Conservation (phyloP, 2,797 vertebrate genomes). For the Phrynocephalus vlangalii region DNA sequence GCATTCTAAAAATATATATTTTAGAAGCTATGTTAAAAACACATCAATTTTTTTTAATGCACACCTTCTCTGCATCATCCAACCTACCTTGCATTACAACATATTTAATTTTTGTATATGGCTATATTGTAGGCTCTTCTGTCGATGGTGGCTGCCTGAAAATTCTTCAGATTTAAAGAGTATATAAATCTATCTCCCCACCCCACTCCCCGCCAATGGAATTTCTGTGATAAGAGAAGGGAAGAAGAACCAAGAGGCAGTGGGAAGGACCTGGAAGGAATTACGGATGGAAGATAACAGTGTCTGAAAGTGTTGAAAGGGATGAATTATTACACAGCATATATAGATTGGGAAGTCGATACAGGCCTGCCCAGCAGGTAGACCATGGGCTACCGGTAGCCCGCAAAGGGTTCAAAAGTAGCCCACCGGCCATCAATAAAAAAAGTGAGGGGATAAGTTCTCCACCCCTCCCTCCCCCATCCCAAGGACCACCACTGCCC, state of each 20-base stretch:
- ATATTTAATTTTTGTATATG: background rate
- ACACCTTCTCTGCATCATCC: background rate
- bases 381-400: no score
- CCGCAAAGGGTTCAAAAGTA: no score
- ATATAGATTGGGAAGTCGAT: no score
- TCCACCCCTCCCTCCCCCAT: no score
- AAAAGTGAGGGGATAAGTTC: no score
- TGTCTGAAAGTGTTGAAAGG: background rate
- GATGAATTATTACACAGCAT: background rate
- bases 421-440: no score
- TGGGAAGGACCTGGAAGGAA: background rate
- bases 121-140: background rate
- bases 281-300: background rate
- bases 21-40: no score
- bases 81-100: background rate
- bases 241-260: no score
- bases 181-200: background rate
- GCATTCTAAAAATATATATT: no score
- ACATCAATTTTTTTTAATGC: no score
- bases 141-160: background rate
- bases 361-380: no score
- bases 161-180: background rate
- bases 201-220: background rate
- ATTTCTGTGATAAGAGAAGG: background rate
- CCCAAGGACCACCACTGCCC: no score